phyloP scores from a whole-genome alignment of 1,140 invertebrate species.

The Conopomorpha cramerella region DNA sequence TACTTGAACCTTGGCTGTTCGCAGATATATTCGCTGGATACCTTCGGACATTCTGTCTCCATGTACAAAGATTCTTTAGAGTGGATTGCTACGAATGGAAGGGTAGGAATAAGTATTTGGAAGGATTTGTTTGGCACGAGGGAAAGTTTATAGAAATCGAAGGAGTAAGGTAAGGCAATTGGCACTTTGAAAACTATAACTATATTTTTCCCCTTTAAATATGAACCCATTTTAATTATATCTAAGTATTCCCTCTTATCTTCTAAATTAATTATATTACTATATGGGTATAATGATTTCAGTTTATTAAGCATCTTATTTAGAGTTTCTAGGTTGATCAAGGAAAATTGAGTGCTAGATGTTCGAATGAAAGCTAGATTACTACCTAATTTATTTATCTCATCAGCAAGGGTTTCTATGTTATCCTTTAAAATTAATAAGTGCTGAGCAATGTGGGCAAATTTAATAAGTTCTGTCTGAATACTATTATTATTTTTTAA shows the following conservation, averaged over 20 bases:
- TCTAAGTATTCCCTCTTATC: too few relatives aligned
- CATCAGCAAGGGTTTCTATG: background rate
- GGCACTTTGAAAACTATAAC: background rate
- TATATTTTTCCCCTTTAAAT: background rate
- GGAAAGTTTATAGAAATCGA: background rate
- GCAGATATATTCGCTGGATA: background rate
- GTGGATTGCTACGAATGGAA: conserved; percentile 3
- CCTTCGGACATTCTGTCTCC: conserved; percentile 1
- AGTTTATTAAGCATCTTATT: background rate
- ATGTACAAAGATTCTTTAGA: background rate
- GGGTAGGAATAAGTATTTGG: background rate
- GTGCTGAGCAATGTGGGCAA: too few relatives aligned
- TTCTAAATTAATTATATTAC: background rate
- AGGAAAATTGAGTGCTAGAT: background rate
- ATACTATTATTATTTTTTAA: conserved; percentile 9
- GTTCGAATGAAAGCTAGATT: background rate
- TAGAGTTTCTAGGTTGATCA: background rate
- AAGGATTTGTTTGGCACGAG: background rate
- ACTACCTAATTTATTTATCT: background rate
- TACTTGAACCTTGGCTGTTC: too few relatives aligned
- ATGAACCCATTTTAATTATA: too few relatives aligned
- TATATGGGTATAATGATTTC: background rate
- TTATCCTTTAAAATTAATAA: conserved; percentile 9
- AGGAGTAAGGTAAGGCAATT: background rate
- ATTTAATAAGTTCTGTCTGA: conserved; percentile 13